These are phyloP conservation scores for Drosophila asahinai DNA, from an alignment of 1,140 invertebrate species.

Conservation along the genomic window DNA sequence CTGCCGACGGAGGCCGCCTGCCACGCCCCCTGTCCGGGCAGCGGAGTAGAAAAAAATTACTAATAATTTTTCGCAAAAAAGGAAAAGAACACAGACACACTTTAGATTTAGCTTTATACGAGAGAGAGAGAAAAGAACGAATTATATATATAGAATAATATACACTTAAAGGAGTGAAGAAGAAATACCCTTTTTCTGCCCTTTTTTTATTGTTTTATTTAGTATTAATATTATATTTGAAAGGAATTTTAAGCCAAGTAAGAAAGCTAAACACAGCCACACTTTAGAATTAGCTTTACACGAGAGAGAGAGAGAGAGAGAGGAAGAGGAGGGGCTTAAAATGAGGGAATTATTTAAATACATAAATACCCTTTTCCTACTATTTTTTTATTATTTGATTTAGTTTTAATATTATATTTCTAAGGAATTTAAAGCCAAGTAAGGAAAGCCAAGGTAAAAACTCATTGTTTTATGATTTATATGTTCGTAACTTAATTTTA, in stretches of 20 bases:
- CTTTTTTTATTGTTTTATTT: not conserved
- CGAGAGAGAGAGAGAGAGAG: constrained; percentile 7
- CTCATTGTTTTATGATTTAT: too few species aligned
- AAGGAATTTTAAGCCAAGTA: too few species aligned
- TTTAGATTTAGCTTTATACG: constrained; percentile 26
- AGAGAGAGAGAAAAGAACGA: too few species aligned
- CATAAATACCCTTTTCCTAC: too few species aligned
- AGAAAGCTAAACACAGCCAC: not conserved
- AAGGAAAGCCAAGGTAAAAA: too few species aligned
- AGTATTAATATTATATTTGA: not conserved
- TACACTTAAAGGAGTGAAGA: not conserved
- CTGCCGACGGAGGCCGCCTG: constrained; percentile 51
- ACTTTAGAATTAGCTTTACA: constrained; percentile 22
- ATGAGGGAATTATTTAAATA: not conserved
- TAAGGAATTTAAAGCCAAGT: too few species aligned
- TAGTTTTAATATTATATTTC: not conserved
- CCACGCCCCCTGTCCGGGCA: constrained; percentile 27
- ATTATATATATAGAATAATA: not conserved
- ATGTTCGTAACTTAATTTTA: too few species aligned
- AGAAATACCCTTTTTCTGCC: too few species aligned
- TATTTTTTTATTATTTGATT: not conserved
- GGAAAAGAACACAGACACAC: constrained; percentile 6
- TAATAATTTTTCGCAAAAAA: constrained; percentile 56
- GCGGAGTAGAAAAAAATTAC: constrained; percentile 36
- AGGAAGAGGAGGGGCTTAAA: not conserved